Evolutionary conservation across 2,113 vertebrate species (phyloP).

Genomic region (Otocyon megalotis): DNA sequence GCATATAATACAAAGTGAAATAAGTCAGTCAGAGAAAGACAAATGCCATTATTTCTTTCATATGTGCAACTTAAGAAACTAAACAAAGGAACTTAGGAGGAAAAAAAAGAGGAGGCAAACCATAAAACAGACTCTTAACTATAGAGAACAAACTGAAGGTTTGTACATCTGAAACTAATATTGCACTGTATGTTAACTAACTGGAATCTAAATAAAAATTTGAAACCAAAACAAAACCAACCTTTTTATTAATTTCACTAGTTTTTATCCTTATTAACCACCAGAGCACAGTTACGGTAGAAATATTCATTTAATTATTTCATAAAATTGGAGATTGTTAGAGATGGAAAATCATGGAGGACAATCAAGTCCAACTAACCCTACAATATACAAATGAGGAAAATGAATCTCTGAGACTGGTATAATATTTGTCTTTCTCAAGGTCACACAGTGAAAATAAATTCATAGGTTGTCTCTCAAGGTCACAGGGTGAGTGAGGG

Average conservation of each 20-base stretch:
- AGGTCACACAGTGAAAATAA: background rate
- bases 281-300: background rate
- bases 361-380: background rate
- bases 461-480: background rate
- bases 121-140: background rate
- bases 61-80: background rate
- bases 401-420: background rate
- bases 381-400: background rate
- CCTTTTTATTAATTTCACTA: background rate
- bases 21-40: background rate
- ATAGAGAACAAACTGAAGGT: background rate
- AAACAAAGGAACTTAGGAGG: background rate
- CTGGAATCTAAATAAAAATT: background rate
- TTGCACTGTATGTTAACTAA: background rate
- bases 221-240: background rate
- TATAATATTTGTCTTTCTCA: background rate
- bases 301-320: conserved; percentile 29
- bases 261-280: background rate
- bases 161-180: background rate
- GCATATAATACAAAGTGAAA: background rate
- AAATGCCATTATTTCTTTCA: background rate
- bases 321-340: background rate
- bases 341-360: background rate
- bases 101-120: background rate
- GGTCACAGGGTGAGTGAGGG: background rate